Evolutionary conservation across 2,888 invertebrate genomes (phyloP).

Genomic region (Agriopis marginaria): DNA sequence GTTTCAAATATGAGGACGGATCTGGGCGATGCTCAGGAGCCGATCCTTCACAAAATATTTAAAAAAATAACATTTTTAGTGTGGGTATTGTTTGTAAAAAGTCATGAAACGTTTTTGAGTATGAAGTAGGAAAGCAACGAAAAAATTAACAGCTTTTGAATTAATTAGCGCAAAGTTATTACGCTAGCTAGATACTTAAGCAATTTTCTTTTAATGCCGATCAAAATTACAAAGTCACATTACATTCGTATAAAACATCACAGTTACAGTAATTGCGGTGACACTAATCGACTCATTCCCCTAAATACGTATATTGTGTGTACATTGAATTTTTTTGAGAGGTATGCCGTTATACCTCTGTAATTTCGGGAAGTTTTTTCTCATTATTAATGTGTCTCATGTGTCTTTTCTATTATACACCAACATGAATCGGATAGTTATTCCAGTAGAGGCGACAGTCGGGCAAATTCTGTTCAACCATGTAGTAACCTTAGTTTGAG

Average conservation of each 20-base stretch:
- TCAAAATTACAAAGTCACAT: conserved; percentile 62
- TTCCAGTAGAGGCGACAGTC: conserved; percentile 2
- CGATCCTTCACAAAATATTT: no score
- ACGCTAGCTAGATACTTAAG: not conserved
- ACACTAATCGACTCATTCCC: conserved; percentile 67
- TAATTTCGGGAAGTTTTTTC: conserved; percentile 59
- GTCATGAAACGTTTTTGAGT: not conserved
- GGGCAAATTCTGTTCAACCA: not conserved
- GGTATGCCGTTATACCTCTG: conserved; percentile 55
- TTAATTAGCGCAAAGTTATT: no score
- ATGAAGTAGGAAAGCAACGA: no score
- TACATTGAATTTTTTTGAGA: conserved; percentile 65
- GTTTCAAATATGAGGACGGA: no score
- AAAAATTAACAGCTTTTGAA: no score
- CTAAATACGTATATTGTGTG: conserved; percentile 56
- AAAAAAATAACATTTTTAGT: not conserved
- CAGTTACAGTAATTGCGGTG: conserved; percentile 61
- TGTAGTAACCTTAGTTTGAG: not conserved
- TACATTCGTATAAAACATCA: conserved; percentile 60
- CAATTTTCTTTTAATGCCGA: conserved; percentile 46
- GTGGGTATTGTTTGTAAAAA: not conserved
- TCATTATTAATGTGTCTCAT: conserved; percentile 47
- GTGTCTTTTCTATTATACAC: conserved; percentile 43
- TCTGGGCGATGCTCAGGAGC: no score
- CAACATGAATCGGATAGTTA: conserved; percentile 4